Evolutionary conservation across 2,888 invertebrate genomes (phyloP).

Genomic region (Ochropleura plecta): DNA sequence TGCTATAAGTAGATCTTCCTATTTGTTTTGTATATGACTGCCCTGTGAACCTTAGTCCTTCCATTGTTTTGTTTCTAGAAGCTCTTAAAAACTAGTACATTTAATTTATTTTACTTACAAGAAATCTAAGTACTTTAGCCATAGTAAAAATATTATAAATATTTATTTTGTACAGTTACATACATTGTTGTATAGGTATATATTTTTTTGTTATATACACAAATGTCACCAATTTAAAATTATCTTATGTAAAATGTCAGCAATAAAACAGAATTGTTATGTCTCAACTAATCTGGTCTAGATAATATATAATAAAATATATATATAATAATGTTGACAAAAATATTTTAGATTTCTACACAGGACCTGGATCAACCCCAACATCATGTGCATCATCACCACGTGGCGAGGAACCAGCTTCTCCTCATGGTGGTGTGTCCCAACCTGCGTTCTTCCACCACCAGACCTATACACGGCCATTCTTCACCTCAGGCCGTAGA

Average conservation of each 20-base stretch:
- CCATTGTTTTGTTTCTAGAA: slow-evolving; percentile 13
- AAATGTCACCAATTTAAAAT: background rate
- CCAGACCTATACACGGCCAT: slow-evolving; percentile 85
- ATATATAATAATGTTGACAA: slow-evolving; percentile 31
- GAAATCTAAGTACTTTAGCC: background rate
- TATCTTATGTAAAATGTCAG: too few relatives aligned
- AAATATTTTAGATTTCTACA: slow-evolving; percentile 83
- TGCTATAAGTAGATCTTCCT: slow-evolving; percentile 7
- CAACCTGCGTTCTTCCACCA: slow-evolving; percentile 87
- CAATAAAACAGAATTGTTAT: background rate
- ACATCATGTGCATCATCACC: slow-evolving; percentile 92
- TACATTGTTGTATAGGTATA: too few relatives aligned
- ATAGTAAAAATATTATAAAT: slow-evolving; percentile 1
- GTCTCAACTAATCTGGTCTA: background rate
- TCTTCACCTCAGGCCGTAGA: slow-evolving; percentile 91
- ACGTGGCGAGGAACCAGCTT: slow-evolving; percentile 91
- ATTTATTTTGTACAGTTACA: slow-evolving; percentile 6
- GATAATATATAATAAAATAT: too few relatives aligned
- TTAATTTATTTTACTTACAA: slow-evolving; percentile 7
- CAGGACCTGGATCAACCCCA: slow-evolving; percentile 92
- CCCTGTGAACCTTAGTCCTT: slow-evolving; percentile 13
- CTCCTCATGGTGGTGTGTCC: slow-evolving; percentile 88
- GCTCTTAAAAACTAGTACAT: background rate
- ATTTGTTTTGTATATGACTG: background rate
- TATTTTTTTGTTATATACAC: too few relatives aligned